Evolutionary conservation across 2,797 vertebrate genomes (phyloP).

Genomic region (Tragopan temminckii): DNA sequence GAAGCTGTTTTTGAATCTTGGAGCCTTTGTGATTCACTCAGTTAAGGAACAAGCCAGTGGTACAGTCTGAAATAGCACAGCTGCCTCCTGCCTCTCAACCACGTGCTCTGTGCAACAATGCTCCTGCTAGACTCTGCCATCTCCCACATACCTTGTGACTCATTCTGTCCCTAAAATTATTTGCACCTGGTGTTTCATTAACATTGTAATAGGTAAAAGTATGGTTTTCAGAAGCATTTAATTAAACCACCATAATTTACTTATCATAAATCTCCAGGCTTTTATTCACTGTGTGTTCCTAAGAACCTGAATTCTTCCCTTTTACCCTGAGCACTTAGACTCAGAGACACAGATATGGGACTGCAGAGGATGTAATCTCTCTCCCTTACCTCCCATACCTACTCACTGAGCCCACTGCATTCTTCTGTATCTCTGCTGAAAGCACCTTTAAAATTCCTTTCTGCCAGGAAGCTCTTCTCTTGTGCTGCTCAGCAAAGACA

Average conservation of each 20-base stretch:
- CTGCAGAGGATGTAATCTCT: not conserved
- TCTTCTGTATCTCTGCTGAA: not conserved
- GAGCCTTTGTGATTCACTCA: constrained; percentile 7
- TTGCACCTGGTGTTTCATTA: constrained; percentile 21
- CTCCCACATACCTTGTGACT: not conserved
- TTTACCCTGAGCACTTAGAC: not conserved
- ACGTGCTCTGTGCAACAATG: not conserved
- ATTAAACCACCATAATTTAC: not conserved
- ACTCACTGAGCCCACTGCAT: not conserved
- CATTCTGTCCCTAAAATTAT: not conserved
- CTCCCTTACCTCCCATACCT: not conserved
- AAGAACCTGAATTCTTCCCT: not conserved
- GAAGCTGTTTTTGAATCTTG: not conserved
- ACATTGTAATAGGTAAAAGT: not conserved
- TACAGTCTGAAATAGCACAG: not conserved
- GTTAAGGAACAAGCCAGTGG: not conserved
- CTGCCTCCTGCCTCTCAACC: not conserved
- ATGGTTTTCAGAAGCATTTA: not conserved
- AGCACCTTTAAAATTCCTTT: not conserved
- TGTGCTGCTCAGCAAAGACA: not conserved
- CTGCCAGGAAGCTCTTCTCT: not conserved
- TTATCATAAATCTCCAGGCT: not conserved
- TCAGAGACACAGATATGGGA: accelerated
- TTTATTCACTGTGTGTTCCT: not conserved
- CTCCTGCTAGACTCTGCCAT: not conserved